A percentile compares a stretch with the other conserved stretches of the same genome.
Conservation (phyloP, 2,888 invertebrate species). For the Heliconius ismenius region DNA sequence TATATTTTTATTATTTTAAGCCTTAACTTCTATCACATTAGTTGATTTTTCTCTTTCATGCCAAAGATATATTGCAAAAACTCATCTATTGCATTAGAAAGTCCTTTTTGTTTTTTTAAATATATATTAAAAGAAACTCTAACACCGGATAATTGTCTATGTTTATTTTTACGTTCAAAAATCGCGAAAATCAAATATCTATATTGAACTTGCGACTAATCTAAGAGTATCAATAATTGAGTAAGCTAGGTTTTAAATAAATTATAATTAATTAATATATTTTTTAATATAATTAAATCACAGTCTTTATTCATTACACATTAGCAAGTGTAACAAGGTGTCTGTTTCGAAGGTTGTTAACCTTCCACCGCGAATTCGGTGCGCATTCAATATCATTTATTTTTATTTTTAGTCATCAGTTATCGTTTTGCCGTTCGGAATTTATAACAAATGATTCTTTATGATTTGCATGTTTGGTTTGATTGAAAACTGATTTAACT, state of each 20-base stretch:
- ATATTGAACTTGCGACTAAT: neutral
- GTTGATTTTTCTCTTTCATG: too few species aligned
- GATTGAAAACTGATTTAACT: too few species aligned
- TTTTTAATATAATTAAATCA: neutral
- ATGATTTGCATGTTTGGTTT: neutral
- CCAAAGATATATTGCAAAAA: too few species aligned
- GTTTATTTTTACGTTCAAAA: too few species aligned
- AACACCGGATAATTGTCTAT: too few species aligned
- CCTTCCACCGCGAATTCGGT: constrained; percentile 41
- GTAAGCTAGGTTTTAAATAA: neutral
- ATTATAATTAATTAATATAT: neutral
- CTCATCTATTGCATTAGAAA: too few species aligned
- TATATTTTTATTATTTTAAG: too few species aligned
- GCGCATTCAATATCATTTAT: constrained; percentile 33
- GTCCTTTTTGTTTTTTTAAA: too few species aligned
- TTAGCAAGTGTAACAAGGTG: constrained; percentile 29
- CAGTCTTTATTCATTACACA: constrained; percentile 8
- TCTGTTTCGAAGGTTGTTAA: constrained; percentile 40
- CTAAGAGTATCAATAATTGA: too few species aligned
- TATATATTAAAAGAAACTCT: too few species aligned
- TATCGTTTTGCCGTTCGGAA: constrained; percentile 25
- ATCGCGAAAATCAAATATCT: neutral
- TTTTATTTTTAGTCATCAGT: constrained; percentile 36
- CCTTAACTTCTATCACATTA: too few species aligned
- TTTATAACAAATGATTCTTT: constrained; percentile 29